Percentiles rank a stretch among this genome's conserved stretches.
phyloP scores from a whole-genome alignment of 2,888 invertebrate species.

The Diplolepis rosae region DNA sequence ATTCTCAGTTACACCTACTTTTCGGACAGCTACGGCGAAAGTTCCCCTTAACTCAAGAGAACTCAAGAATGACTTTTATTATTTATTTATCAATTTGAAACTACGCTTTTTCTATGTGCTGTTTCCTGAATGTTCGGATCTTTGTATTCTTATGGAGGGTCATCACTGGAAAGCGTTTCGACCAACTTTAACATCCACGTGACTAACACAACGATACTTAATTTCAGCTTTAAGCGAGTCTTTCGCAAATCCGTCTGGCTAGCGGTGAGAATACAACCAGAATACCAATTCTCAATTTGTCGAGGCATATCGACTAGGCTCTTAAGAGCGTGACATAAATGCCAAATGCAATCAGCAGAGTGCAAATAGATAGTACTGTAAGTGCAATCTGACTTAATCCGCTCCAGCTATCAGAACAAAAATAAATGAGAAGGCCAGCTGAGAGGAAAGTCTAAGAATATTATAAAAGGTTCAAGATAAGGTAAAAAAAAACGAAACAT shows the following conservation, averaged over 20 bases:
- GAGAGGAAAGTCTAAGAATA: too few relatives aligned
- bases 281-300: slow-evolving; percentile 72
- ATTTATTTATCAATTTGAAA: too few relatives aligned
- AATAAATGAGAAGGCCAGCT: slow-evolving; percentile 33
- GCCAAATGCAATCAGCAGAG: slow-evolving; percentile 72
- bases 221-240: slow-evolving; percentile 57
- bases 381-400: slow-evolving; percentile 47
- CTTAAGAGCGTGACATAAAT: slow-evolving; percentile 74
- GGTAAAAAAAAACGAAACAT: too few relatives aligned
- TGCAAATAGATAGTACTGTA: slow-evolving; percentile 43
- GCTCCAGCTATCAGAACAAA: not conserved
- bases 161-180: slow-evolving; percentile 69
- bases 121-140: not conserved
- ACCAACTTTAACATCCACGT: slow-evolving; percentile 65
- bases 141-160: slow-evolving; percentile 59
- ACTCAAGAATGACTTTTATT: too few relatives aligned
- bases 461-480: too few relatives aligned
- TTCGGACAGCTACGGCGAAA: too few relatives aligned
- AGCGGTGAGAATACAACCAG: slow-evolving; percentile 57
- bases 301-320: slow-evolving; percentile 72
- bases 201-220: slow-evolving; percentile 46
- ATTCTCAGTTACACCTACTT: too few relatives aligned
- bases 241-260: slow-evolving; percentile 73
- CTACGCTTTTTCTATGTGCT: too few relatives aligned
- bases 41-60: too few relatives aligned